Evolutionary conservation across 1,140 invertebrate species (phyloP).

Genomic region (Trissolcus basalis): DNA sequence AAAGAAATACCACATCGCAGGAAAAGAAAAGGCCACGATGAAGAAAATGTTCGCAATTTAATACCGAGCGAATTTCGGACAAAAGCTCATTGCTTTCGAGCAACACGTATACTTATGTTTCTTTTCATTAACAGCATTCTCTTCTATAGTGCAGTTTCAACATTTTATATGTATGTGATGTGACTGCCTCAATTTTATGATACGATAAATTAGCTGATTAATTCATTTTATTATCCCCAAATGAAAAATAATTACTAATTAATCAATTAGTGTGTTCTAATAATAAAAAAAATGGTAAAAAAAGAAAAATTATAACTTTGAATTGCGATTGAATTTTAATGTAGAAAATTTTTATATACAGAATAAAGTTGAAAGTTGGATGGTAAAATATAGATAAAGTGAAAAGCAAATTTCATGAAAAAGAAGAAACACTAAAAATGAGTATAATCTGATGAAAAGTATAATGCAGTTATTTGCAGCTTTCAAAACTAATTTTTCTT

Average conservation of each 20-base stretch:
- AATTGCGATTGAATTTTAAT: no score
- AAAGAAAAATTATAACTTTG: no score
- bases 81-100: constrained; percentile 61
- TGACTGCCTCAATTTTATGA: constrained; percentile 43
- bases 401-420: no score
- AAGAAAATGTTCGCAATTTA: constrained; percentile 60
- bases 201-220: constrained; percentile 44
- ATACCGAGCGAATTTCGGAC: constrained; percentile 56
- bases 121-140: constrained; percentile 53
- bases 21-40: constrained; percentile 39
- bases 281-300: no score
- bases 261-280: no score
- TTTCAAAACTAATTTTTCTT: constrained; percentile 26
- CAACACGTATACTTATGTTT: constrained; percentile 60
- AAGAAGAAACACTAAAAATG: no score
- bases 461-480: constrained; percentile 36
- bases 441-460: no score
- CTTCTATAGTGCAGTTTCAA: constrained; percentile 44
- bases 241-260: no score
- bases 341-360: no score
- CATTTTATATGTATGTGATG: constrained; percentile 32
- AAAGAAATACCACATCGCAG: constrained; percentile 38
- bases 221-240: constrained; percentile 24
- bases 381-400: no score
- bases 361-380: no score